Base-by-base conservation (phyloP, 2,888 invertebrate genomes). In the Parasteatoda lunata region DNA sequence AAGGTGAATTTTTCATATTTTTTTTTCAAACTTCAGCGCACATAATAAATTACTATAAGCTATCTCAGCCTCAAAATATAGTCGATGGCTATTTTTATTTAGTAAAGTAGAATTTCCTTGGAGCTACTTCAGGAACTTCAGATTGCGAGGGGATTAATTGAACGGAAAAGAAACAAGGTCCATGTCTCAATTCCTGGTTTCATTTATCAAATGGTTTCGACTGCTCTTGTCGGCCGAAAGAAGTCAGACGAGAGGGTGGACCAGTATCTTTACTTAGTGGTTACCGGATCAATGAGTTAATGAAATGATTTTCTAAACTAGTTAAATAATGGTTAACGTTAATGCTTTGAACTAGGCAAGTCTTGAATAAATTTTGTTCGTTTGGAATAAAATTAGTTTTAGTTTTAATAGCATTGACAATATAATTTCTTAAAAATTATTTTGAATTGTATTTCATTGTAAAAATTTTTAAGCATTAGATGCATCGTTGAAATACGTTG, bases 111-210 rank as follows among this genome's bases (percentile, higher is more conserved):
- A 59, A 59, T 59, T 30, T 59, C 59, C n/a, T 7, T n/a, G 9
- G 13, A 7, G 59, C 15, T 76, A 65, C 68, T 30, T 30, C 77
- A 68, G 77, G 73, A 65, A 80, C 80, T 47, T 52, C 66, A 54
- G 45, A 79, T 79, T 54, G 71, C 79, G 65, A 30, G 30, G 30
- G 80, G 80, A 80, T 80, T 80, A 80, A 80, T 80, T 80, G 80
- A 80, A 66, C 47, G 80, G 80, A 80, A 80, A 65, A 65, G 72
- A 52, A 73, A 73, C 66, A 73, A 4, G 66, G 48, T 30, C 45
- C n/a, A 65, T 65, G 80, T 73, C 80, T 80, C 80, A 80, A 80
- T 80, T 80, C 73, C 80, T 71, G 51, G 54, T 73, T 52, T 72
- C 72, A 72, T 73, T 80, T 66, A 73, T 80, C 80, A 73, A 73